Evolutionary conservation across 2,888 invertebrate species (phyloP).

Genomic region (Lysandra coridon): DNA sequence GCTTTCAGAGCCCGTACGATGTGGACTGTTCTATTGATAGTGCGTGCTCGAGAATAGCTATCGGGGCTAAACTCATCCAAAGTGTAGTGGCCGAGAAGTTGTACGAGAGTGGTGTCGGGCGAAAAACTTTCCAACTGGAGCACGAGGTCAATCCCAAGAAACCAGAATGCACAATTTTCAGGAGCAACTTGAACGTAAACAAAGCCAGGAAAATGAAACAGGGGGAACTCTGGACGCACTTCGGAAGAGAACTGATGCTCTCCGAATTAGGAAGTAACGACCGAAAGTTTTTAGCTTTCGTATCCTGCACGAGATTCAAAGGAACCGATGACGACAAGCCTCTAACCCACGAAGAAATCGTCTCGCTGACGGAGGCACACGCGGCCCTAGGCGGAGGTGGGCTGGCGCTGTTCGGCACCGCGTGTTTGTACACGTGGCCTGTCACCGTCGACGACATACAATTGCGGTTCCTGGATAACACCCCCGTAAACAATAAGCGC

Average conservation of each 20-base stretch:
- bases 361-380: conserved; percentile 87
- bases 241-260: conserved; percentile 91
- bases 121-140: conserved; percentile 91
- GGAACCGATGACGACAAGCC: conserved; percentile 82
- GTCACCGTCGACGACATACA: conserved; percentile 84
- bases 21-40: conserved; percentile 84
- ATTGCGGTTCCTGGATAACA: conserved; percentile 69
- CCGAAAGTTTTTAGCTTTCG: conserved; percentile 93
- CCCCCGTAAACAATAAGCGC: conserved; percentile 84
- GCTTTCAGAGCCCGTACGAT: conserved; percentile 85
- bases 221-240: conserved; percentile 90
- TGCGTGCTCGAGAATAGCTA: conserved; percentile 87
- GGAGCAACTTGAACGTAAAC: conserved; percentile 84
- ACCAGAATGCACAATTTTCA: conserved; percentile 86
- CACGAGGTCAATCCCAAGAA: conserved; percentile 79
- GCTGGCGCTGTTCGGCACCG: conserved; percentile 93
- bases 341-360: conserved; percentile 85
- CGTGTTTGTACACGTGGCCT: conserved; percentile 95
- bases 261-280: conserved; percentile 82
- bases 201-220: conserved; percentile 87
- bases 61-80: conserved; percentile 91
- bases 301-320: conserved; percentile 91
- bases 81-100: conserved; percentile 93
- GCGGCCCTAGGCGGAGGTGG: conserved; percentile 96
- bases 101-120: conserved; percentile 86